Conservation (phyloP, 2,888 invertebrate genomes). For the Tuberolachnus salignus region DNA sequence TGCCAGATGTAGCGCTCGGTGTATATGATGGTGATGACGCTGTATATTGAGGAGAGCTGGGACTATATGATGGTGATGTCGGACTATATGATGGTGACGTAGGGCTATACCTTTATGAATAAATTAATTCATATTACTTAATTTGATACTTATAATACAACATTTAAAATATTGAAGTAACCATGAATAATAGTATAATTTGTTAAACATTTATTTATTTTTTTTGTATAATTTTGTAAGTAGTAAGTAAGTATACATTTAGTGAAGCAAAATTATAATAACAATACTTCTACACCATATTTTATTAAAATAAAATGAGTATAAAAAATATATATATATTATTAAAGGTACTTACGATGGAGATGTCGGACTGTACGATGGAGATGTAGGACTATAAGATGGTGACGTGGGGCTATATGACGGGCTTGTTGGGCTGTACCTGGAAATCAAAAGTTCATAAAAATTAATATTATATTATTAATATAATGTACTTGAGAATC, state of each 20-base stretch:
- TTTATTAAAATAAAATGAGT: too few relatives aligned
- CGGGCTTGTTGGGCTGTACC: conserved; percentile 66
- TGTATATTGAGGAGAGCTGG: conserved; percentile 70
- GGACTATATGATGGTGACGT: conserved; percentile 81
- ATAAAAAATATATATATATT: neutral
- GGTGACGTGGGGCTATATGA: conserved; percentile 71
- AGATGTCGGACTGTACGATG: conserved; percentile 65
- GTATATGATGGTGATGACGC: conserved; percentile 65
- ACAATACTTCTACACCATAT: too few relatives aligned
- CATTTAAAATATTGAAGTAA: too few relatives aligned
- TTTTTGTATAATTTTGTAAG: too few relatives aligned
- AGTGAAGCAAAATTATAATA: too few relatives aligned
- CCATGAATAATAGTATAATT: too few relatives aligned
- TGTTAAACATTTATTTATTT: too few relatives aligned
- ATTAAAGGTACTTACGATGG: conserved; percentile 64
- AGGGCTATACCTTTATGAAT: conserved; percentile 68
- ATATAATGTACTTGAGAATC: too few relatives aligned
- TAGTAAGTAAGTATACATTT: too few relatives aligned
- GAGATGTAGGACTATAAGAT: conserved; percentile 78
- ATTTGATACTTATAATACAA: too few relatives aligned
- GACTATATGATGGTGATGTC: conserved; percentile 73
- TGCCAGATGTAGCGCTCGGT: conserved; percentile 61
- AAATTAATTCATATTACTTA: too few relatives aligned
- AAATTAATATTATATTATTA: too few relatives aligned
- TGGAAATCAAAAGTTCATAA: conserved; percentile 55